Evolutionary conservation across 2,888 invertebrate genomes (phyloP).

Genomic region (Rotaria sp.): DNA sequence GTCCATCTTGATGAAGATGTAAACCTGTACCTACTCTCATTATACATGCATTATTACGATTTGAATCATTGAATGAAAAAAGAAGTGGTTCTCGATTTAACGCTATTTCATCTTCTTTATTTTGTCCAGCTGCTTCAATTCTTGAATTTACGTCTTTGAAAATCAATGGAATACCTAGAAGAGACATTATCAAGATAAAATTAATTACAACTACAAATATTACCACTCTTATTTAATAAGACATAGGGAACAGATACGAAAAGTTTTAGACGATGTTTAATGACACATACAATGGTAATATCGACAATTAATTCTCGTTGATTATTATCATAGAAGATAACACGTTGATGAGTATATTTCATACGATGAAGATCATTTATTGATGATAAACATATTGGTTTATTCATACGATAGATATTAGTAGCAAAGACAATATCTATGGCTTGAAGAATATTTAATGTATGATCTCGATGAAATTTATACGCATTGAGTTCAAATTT

Average conservation of each 20-base stretch:
- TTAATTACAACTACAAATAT: neutral
- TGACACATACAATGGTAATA: neutral
- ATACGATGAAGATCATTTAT: neutral
- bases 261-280: neutral
- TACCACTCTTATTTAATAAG: neutral
- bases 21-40: constrained; percentile 38
- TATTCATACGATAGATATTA: neutral
- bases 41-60: constrained; percentile 61
- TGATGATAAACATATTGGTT: neutral
- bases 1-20: neutral
- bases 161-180: constrained; percentile 86
- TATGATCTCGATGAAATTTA: neutral
- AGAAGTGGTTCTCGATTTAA: constrained; percentile 82
- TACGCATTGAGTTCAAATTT: neutral
- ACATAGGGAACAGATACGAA: neutral
- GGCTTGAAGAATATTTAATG: neutral
- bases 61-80: constrained; percentile 83
- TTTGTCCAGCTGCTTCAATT: constrained; percentile 67
- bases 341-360: neutral
- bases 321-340: neutral
- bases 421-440: neutral
- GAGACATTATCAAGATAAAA: constrained; percentile 47
- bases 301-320: neutral
- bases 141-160: constrained; percentile 71
- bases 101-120: constrained; percentile 85